Conservation (phyloP, 2,797 vertebrate genomes). For the Urocyon cinereoargenteus region DNA sequence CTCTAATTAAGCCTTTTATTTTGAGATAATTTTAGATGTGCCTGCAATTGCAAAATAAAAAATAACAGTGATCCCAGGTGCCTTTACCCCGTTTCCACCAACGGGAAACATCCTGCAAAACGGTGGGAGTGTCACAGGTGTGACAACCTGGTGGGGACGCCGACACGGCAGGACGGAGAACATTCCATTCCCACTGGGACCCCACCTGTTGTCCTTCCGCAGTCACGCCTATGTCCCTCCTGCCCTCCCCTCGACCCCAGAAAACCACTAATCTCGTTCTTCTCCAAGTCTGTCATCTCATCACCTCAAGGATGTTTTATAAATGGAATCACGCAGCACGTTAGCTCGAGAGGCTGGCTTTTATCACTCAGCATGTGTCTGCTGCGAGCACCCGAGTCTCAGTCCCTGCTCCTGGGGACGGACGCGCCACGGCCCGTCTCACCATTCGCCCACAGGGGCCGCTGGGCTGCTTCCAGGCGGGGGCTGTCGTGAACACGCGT, state of each 20-base stretch:
- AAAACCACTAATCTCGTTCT: not conserved
- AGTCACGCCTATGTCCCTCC: not conserved
- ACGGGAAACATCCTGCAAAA: rapidly evolving
- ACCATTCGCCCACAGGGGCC: rapidly evolving
- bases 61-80: rapidly evolving
- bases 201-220: not conserved
- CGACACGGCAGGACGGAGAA: rapidly evolving
- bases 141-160: not conserved
- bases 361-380: no score
- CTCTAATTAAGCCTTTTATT: not conserved
- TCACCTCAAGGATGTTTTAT: not conserved
- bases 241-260: no score
- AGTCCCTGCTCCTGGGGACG: rapidly evolving
- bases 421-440: rapidly evolving
- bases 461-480: not conserved
- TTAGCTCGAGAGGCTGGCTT: rapidly evolving
- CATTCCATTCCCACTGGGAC: rapidly evolving
- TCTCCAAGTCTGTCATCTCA: not conserved
- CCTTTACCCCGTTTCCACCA: no score
- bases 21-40: not conserved
- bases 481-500: rapidly evolving
- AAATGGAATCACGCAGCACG: rapidly evolving
- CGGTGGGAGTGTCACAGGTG: rapidly evolving
- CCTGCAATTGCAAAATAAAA: not conserved
- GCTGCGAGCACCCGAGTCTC: rapidly evolving